A percentile compares a stretch with the other conserved stretches of the same genome.
phyloP scores from a whole-genome alignment of 2,888 invertebrate species.

The Theretra japonica region DNA sequence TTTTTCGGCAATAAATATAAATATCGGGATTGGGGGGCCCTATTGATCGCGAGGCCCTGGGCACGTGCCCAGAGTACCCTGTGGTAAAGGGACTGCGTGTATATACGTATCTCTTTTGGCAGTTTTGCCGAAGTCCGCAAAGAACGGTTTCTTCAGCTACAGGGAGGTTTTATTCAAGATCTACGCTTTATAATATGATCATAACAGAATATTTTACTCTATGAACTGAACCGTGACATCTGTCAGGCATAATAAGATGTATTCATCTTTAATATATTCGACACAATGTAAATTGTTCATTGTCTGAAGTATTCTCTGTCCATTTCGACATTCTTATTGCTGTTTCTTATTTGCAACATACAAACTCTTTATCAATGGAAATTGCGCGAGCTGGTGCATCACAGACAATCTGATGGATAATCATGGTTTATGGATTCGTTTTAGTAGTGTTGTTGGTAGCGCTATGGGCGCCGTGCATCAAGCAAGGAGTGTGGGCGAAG shows the following conservation, averaged over 20 bases:
- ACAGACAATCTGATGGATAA: conserved; percentile 10
- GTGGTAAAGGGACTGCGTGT: no score
- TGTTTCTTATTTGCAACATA: not conserved
- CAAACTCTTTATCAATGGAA: not conserved
- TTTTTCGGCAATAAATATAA: no score
- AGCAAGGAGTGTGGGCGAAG: conserved; percentile 52
- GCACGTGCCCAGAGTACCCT: no score
- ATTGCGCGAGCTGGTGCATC: not conserved
- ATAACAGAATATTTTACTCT: no score
- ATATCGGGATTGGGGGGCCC: no score
- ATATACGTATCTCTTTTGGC: no score
- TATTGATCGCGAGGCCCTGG: no score
- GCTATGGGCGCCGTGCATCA: conserved; percentile 66
- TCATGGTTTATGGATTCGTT: conserved; percentile 49
- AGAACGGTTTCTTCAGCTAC: no score
- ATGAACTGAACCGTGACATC: not conserved
- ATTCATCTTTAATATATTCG: not conserved
- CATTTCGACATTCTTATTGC: not conserved
- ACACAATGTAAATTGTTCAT: conserved; percentile 39
- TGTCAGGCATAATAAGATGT: not conserved
- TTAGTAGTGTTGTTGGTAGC: conserved; percentile 49
- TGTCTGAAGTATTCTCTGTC: conserved; percentile 32
- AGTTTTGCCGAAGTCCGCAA: no score
- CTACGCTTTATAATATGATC: no score
- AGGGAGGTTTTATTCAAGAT: no score